Base-by-base conservation (phyloP, 2,797 vertebrate species). In the Chelonia mydas region DNA sequence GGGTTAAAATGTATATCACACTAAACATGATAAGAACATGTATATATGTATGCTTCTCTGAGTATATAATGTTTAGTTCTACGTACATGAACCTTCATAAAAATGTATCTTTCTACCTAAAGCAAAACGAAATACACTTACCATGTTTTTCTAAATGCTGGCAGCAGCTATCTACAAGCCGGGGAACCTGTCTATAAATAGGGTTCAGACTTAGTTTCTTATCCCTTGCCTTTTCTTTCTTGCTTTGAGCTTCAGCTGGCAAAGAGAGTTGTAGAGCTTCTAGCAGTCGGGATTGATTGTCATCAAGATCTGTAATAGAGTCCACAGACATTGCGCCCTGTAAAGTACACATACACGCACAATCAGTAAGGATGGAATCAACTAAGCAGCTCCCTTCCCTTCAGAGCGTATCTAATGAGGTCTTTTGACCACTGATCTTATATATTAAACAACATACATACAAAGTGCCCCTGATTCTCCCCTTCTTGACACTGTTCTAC, bases 241-340 rank as follows among this genome's bases (percentile, higher is more conserved):
- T 99, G 96, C 97, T 99, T 86, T 98, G 98, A 47, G 98, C 97
- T 96, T 99, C 99, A 12, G 98, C 99, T 84, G 99, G 99, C 98
- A 99, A 97, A 47, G 99, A 99, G 87, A 99, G 99, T 97, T 99
- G 99, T 93, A 99, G 98, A 96, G 99, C 99, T 98, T 99, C 99
- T 97, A 99, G 97, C 74, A 99, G 98, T 96, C 99, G 98, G 91
- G 99, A 99, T 93, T 99, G 99, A 98, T 98, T 99, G 98, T 99
- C 99, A 94, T 99, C 99, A 93, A 99, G 99, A 98, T 99, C 99
- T 11, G 99, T 99, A 98, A 99, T 99, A 94, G 99, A 99, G 98
- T 99, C 99, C 98, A 99, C 99, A 91, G 99, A 99, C 99, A 99
- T 99, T 1, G 99, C 99, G 0, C 99, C 99, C 99, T 99, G 98